Evolutionary conservation across 2,797 vertebrate species (phyloP).

Genomic region (Chromis chromis): DNA sequence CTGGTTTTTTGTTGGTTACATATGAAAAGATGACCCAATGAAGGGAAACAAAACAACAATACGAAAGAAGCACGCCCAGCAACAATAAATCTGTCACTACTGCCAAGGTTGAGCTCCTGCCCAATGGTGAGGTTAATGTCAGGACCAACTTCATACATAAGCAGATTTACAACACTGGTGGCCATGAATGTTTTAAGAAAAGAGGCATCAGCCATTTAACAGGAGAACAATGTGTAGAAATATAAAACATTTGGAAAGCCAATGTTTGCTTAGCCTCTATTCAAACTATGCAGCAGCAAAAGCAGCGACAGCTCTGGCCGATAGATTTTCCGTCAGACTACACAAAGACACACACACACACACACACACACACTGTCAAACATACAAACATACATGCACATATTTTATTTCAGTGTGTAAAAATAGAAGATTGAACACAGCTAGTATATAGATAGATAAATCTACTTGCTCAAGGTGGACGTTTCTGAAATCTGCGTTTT

Average conservation of each 20-base stretch:
- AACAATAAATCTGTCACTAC: constrained; percentile 45
- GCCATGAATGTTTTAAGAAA: constrained; percentile 66
- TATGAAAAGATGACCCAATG: constrained; percentile 55
- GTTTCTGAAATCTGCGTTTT: constrained; percentile 72
- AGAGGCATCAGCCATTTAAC: constrained; percentile 60
- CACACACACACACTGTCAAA: constrained; percentile 58
- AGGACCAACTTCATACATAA: constrained; percentile 42
- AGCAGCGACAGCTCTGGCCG: constrained; percentile 58
- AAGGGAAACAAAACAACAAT: constrained; percentile 21
- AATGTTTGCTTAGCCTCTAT: constrained; percentile 63
- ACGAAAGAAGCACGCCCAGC: constrained; percentile 27
- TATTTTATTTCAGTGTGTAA: constrained; percentile 77
- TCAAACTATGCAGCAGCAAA: constrained; percentile 75
- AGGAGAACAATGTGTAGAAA: constrained; percentile 73
- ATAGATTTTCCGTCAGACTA: constrained; percentile 64
- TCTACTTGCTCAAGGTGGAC: constrained; percentile 77
- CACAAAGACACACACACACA: constrained; percentile 64
- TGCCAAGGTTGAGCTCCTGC: constrained; percentile 50
- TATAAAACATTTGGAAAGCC: constrained; percentile 80
- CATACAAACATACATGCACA: constrained; percentile 76
- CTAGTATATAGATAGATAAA: constrained; percentile 67
- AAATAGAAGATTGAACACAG: constrained; percentile 82
- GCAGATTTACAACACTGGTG: constrained; percentile 63
- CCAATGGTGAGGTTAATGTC: constrained; percentile 21
- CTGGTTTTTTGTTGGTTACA: constrained; percentile 47